These are phyloP conservation scores for Mustela lutreola DNA, from an alignment of 2,113 vertebrate species.

Conservation along the genomic window DNA sequence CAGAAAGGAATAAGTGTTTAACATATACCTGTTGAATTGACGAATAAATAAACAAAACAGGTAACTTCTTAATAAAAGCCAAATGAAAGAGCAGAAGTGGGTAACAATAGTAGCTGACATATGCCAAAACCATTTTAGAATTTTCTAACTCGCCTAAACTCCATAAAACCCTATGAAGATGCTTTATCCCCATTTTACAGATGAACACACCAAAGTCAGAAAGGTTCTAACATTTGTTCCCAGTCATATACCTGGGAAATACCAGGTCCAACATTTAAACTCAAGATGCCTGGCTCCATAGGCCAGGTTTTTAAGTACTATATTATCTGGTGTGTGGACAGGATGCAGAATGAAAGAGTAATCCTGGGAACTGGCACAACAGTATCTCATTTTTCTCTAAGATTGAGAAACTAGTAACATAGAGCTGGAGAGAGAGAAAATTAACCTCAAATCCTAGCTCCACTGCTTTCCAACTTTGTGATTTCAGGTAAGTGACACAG, in stretches of 20 bases:
- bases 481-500: neutral
- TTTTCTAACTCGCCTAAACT: neutral
- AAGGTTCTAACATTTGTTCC: neutral
- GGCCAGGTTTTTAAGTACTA: neutral
- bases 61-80: neutral
- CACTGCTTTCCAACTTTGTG: neutral
- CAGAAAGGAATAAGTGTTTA: neutral
- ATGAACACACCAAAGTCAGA: neutral
- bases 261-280: neutral
- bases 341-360: neutral
- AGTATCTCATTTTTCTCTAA: neutral
- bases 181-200: neutral
- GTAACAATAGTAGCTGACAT: neutral
- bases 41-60: neutral
- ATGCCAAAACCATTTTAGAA: neutral
- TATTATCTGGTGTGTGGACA: neutral
- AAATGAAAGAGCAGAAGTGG: neutral
- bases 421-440: neutral
- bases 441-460: neutral
- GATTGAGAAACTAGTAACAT: neutral
- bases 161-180: neutral
- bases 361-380: neutral
- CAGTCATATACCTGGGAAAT: neutral
- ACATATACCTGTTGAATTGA: neutral
- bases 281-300: neutral